A percentile compares a stretch with the other conserved stretches of the same genome.
These are phyloP conservation scores for Brachypteracias leptosomus DNA, from an alignment of 2,113 vertebrate species.

Conservation along the genomic window DNA sequence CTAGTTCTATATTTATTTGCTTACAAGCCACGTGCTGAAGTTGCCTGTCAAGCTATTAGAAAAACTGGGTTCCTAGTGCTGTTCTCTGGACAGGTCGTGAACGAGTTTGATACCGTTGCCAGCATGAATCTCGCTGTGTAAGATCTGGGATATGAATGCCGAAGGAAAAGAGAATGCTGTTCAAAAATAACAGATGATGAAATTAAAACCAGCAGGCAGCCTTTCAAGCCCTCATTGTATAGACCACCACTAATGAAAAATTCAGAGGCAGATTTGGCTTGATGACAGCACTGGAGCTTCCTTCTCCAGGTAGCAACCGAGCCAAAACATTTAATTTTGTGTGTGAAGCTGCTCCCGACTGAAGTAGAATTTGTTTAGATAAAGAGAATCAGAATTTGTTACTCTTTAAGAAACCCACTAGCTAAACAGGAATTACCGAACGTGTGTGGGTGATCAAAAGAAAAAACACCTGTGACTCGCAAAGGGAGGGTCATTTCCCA, in stretches of 20 bases:
- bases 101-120: not conserved
- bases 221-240: not conserved
- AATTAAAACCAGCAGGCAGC: conserved; percentile 6
- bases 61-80: not conserved
- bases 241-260: not conserved
- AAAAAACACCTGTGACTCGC: not conserved
- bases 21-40: not conserved
- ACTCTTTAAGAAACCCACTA: not conserved
- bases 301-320: not conserved
- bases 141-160: not conserved
- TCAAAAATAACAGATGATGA: not conserved
- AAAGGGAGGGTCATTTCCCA: not conserved
- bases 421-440: not conserved
- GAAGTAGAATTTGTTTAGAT: not conserved
- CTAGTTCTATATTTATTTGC: not conserved
- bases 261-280: not conserved
- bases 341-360: not conserved
- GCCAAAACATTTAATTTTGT: not conserved
- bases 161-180: not conserved
- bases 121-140: not conserved
- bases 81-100: not conserved
- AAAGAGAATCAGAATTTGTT: not conserved
- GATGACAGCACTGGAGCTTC: not conserved
- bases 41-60: not conserved
- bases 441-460: not conserved